Evolutionary conservation across 2,888 invertebrate species (phyloP).

Genomic region (Leptopilina myrica): DNA sequence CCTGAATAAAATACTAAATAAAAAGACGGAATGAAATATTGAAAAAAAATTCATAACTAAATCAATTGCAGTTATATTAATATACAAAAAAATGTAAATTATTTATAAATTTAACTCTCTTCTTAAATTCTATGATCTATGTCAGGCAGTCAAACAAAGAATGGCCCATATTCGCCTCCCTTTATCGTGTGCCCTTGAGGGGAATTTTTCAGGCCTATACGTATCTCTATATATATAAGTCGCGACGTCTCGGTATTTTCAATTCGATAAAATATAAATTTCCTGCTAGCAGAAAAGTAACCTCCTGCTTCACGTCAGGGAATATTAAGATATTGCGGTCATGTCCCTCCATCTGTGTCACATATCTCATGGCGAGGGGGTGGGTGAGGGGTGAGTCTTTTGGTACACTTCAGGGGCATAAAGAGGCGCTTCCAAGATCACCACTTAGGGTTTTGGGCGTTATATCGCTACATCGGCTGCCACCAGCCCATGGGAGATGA

Average conservation of each 20-base stretch:
- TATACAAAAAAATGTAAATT: too few relatives aligned
- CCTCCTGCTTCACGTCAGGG: constrained; percentile 49
- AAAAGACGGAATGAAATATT: too few relatives aligned
- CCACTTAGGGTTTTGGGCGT: constrained; percentile 52
- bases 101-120: too few relatives aligned
- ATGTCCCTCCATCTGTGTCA: constrained; percentile 65
- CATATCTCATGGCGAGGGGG: constrained; percentile 55
- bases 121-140: background rate
- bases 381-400: background rate
- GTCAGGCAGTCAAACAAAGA: constrained; percentile 13
- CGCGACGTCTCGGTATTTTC: constrained; percentile 43
- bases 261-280: constrained; percentile 66
- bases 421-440: constrained; percentile 61
- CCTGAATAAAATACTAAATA: too few relatives aligned
- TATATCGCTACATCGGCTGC: constrained; percentile 53
- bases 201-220: background rate
- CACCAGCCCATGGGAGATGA: constrained; percentile 61
- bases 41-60: background rate
- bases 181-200: background rate
- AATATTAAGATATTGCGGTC: constrained; percentile 66
- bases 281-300: constrained; percentile 46
- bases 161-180: constrained; percentile 6
- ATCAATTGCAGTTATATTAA: too few relatives aligned
- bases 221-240: background rate
- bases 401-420: constrained; percentile 57